Conservation (phyloP, 2,797 vertebrate species). For the Lagorchestes hirsutus region DNA sequence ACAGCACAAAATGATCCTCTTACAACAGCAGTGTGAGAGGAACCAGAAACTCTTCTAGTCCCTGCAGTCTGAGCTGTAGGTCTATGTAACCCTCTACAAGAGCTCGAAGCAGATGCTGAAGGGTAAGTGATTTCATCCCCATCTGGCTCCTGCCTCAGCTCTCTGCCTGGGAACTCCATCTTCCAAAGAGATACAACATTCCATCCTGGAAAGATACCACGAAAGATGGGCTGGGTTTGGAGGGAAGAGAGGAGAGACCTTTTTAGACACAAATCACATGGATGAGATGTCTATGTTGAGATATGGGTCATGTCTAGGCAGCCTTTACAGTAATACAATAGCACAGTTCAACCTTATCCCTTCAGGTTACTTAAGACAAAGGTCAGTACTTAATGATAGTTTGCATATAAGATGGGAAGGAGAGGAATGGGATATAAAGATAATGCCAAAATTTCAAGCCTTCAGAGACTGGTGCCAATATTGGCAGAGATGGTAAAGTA, state of each 20-base stretch:
- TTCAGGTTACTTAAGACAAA: not conserved
- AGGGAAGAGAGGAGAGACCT: not conserved
- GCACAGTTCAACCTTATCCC: not conserved
- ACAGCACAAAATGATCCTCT: constrained; percentile 88
- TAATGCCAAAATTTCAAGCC: not conserved
- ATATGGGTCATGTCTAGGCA: not conserved
- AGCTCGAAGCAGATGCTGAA: constrained; percentile 81
- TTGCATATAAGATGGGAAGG: not conserved
- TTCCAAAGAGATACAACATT: not conserved
- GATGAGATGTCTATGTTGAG: not conserved
- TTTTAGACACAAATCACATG: not conserved
- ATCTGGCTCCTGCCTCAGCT: not conserved
- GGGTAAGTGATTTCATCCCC: constrained; percentile 83
- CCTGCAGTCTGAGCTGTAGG: constrained; percentile 88
- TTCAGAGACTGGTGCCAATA: not conserved
- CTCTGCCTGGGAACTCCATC: not conserved
- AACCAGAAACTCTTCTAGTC: constrained; percentile 86
- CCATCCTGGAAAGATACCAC: not conserved
- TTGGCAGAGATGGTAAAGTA: not conserved
- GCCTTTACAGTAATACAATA: not conserved
- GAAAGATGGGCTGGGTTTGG: not conserved
- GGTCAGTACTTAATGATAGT: not conserved
- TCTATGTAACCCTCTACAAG: constrained; percentile 81
- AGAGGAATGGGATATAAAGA: not conserved
- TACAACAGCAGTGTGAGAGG: constrained; percentile 92